Percentiles rank a stretch among this genome's conserved stretches.
Conservation (phyloP, 2,113 vertebrate genomes). For the Willisornis vidua region DNA sequence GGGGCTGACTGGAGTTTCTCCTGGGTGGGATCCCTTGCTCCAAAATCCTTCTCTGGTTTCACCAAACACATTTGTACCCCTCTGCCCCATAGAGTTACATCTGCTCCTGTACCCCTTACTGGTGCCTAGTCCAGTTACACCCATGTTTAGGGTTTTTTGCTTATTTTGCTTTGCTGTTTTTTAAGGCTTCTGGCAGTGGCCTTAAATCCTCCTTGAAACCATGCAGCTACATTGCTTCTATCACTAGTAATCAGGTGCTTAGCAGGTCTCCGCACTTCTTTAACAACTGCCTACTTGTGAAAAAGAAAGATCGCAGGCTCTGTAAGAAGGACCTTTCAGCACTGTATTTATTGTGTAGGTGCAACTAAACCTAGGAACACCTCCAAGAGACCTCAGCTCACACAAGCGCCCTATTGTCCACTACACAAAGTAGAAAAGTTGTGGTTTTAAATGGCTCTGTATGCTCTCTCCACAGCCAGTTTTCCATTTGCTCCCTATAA, state of each 20-base stretch:
- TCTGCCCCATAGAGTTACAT: rapidly evolving
- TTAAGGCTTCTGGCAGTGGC: not conserved
- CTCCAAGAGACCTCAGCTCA: not conserved
- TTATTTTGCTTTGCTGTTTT: not conserved
- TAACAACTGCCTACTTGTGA: not conserved
- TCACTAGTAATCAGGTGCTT: not conserved
- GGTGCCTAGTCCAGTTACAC: too few relatives aligned
- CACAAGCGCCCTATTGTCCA: not conserved
- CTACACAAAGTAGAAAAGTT: not conserved
- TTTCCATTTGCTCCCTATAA: not conserved
- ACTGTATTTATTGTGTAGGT: not conserved
- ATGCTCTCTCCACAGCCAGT: not conserved
- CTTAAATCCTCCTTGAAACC: rapidly evolving
- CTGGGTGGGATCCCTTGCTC: rapidly evolving
- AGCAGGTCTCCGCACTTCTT: not conserved
- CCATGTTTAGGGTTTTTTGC: rapidly evolving
- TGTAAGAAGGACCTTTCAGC: not conserved
- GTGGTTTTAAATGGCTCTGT: not conserved
- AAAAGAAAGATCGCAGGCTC: not conserved
- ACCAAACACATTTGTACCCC: rapidly evolving
- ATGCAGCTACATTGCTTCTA: not conserved
- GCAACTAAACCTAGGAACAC: not conserved
- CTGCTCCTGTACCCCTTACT: not conserved
- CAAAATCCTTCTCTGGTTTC: not conserved
- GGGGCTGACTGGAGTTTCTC: not conserved